phyloP scores from a whole-genome alignment of 2,888 invertebrate genomes.

The Agriotes lineatus region DNA sequence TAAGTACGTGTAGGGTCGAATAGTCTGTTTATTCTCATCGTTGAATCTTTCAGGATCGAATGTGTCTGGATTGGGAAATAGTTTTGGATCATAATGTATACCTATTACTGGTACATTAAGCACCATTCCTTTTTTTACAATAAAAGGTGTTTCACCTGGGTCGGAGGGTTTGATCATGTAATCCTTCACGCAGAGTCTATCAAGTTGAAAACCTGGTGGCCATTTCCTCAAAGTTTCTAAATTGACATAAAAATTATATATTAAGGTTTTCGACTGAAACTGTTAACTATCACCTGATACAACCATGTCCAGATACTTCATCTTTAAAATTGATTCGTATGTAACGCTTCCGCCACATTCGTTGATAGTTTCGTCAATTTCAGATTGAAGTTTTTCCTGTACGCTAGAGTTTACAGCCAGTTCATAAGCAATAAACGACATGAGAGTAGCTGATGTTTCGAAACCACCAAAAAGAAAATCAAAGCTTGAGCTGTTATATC shows the following conservation, averaged over 20 bases:
- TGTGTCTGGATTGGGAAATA: constrained; percentile 69
- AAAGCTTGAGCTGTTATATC: not conserved
- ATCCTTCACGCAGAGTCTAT: constrained; percentile 69
- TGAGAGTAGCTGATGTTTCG: not conserved
- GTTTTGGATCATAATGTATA: constrained; percentile 70
- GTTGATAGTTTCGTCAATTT: not conserved
- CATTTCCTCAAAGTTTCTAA: constrained; percentile 73
- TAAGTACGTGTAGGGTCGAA: constrained; percentile 68
- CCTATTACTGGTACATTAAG: constrained; percentile 68
- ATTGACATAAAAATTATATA: not conserved
- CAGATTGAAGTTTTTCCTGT: not conserved
- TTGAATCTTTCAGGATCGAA: constrained; percentile 70
- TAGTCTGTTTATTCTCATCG: constrained; percentile 67
- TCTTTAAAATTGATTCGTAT: not conserved
- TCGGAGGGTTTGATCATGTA: constrained; percentile 69
- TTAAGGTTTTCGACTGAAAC: not conserved
- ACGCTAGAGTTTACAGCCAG: no score
- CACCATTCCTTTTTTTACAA: constrained; percentile 66
- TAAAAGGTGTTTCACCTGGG: constrained; percentile 55
- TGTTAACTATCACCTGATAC: not conserved
- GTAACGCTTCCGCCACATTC: not conserved
- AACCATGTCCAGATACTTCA: not conserved
- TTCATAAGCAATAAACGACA: no score
- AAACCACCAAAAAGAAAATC: constrained; percentile 1
- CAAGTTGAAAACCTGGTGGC: constrained; percentile 70